These are phyloP conservation scores for Potorous gilbertii DNA, from an alignment of 2,797 vertebrate species.

Conservation along the genomic window DNA sequence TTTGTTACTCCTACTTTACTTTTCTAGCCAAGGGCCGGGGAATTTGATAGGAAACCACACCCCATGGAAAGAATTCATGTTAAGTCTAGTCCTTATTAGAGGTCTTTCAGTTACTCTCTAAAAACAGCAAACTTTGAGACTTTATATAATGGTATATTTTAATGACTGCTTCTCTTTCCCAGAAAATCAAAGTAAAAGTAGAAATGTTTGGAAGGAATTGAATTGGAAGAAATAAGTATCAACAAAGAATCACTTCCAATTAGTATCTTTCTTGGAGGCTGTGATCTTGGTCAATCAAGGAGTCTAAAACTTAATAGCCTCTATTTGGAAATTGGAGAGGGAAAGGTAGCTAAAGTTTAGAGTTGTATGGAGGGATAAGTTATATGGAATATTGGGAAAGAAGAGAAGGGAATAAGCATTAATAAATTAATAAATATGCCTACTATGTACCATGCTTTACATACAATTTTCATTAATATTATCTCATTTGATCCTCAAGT, in stretches of 20 bases:
- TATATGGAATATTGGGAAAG: background rate
- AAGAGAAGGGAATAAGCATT: background rate
- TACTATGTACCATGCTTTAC: background rate
- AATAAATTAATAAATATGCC: background rate
- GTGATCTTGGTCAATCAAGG: background rate
- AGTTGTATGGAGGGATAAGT: background rate
- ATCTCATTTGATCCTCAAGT: background rate
- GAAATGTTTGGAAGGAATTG: background rate
- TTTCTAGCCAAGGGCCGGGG: background rate
- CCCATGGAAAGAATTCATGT: background rate
- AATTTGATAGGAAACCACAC: background rate
- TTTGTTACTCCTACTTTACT: background rate
- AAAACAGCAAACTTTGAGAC: background rate
- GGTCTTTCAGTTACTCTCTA: background rate
- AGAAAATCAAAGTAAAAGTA: background rate
- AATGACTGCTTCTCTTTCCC: background rate
- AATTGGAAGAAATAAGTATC: background rate
- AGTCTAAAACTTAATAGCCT: background rate
- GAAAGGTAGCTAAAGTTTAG: background rate
- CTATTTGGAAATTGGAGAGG: background rate
- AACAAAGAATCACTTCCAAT: background rate
- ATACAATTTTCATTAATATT: background rate
- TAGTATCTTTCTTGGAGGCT: background rate
- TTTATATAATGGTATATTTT: background rate
- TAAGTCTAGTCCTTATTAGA: background rate